Conservation (phyloP, 2,797 vertebrate species). For the Selene dorsalis region DNA sequence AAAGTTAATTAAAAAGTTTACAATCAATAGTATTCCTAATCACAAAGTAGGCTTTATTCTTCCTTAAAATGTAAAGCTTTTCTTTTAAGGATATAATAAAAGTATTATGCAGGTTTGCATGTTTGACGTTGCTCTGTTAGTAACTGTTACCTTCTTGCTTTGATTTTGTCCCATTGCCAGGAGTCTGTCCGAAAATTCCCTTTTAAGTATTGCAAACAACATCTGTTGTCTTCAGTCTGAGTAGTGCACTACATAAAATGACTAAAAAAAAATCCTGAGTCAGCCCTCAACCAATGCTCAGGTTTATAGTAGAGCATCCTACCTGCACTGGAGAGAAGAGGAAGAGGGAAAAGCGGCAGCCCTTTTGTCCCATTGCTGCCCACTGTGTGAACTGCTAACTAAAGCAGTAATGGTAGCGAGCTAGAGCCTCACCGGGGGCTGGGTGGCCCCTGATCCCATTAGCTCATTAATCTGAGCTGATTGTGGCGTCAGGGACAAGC, state of each 20-base stretch:
- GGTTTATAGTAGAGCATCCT: constrained; percentile 51
- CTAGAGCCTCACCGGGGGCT: constrained; percentile 54
- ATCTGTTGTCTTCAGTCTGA: background rate
- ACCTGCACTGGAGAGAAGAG: constrained; percentile 85
- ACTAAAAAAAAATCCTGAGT: background rate
- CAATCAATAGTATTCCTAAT: background rate
- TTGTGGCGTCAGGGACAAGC: constrained; percentile 56
- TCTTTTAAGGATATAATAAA: background rate
- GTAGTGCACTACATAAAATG: background rate
- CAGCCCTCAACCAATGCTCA: background rate
- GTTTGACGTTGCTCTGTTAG: background rate
- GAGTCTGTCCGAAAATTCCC: background rate
- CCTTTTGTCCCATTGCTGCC: constrained; percentile 86
- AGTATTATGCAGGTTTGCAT: background rate
- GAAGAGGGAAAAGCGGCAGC: constrained; percentile 83
- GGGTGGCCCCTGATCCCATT: constrained; percentile 77
- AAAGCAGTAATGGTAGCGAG: constrained; percentile 36
- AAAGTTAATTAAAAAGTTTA: background rate
- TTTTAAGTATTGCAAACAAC: constrained; percentile 2
- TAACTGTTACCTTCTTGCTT: background rate
- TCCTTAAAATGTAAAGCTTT: background rate
- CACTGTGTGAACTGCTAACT: constrained; percentile 51
- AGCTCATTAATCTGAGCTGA: constrained; percentile 78
- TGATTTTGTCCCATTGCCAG: background rate
- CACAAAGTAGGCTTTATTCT: background rate